phyloP scores from a whole-genome alignment of 1,140 invertebrate genomes.

The Penaeus chinensis region DNA sequence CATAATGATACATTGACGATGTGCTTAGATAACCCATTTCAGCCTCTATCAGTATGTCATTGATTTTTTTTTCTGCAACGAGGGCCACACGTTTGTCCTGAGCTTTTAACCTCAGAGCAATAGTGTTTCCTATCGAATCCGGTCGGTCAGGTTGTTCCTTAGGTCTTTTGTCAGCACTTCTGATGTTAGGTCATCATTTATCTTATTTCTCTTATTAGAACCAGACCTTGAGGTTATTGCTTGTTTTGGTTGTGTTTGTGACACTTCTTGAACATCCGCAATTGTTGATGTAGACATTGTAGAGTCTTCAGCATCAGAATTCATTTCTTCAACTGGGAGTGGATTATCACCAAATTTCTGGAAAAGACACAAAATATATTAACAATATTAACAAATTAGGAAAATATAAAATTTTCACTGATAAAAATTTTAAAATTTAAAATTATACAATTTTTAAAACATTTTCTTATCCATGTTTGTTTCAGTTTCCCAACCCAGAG shows the following conservation, averaged over 20 bases:
- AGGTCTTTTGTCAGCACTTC: slow-evolving; percentile 44
- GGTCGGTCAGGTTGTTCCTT: slow-evolving; percentile 38
- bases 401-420: slow-evolving; percentile 22
- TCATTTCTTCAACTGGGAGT: slow-evolving; percentile 30
- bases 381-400: slow-evolving; percentile 34
- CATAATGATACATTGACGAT: slow-evolving; percentile 33
- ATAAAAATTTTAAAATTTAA: slow-evolving; percentile 6
- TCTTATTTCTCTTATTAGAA: slow-evolving; percentile 35
- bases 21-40: slow-evolving; percentile 45
- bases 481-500: slow-evolving; percentile 38
- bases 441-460: slow-evolving; percentile 13
- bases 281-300: slow-evolving; percentile 34
- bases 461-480: slow-evolving; percentile 27
- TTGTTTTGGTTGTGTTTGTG: slow-evolving; percentile 42
- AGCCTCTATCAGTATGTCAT: slow-evolving; percentile 39
- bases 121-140: slow-evolving; percentile 29
- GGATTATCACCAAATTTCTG: slow-evolving; percentile 24
- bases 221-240: slow-evolving; percentile 41
- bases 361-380: slow-evolving; percentile 35
- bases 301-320: slow-evolving; percentile 39
- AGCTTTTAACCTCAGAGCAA: slow-evolving; percentile 45
- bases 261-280: slow-evolving; percentile 37
- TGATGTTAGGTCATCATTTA: slow-evolving; percentile 34
- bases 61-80: slow-evolving; percentile 29
- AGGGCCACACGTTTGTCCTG: slow-evolving; percentile 37